These are phyloP conservation scores for Petromus typicus DNA, from an alignment of 2,113 vertebrate genomes.

Conservation along the genomic window DNA sequence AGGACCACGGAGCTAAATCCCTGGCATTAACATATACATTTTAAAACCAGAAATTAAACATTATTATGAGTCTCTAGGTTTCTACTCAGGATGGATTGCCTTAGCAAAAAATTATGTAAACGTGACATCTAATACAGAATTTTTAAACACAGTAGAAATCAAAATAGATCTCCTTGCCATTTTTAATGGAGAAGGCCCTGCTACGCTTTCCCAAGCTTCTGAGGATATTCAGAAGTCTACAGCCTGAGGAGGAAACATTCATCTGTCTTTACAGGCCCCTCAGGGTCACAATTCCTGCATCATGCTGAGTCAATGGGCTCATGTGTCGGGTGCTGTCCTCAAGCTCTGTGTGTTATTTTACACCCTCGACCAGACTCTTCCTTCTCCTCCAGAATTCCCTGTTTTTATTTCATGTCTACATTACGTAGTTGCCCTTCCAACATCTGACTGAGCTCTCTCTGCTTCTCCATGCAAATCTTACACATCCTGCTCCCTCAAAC, in stretches of 20 bases:
- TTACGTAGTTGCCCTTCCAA: background rate
- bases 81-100: background rate
- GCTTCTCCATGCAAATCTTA: background rate
- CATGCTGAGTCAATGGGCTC: background rate
- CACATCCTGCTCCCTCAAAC: background rate
- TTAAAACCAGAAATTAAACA: constrained; percentile 1
- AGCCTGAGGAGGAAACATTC: background rate
- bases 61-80: background rate
- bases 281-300: background rate
- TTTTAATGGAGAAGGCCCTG: background rate
- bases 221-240: background rate
- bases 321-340: background rate
- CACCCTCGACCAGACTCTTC: background rate
- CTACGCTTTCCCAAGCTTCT: background rate
- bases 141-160: background rate
- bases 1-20: no score
- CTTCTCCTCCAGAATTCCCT: background rate
- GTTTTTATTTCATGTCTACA: background rate
- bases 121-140: background rate
- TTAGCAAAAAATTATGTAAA: background rate
- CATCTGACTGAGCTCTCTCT: background rate
- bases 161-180: background rate
- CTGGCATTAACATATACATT: background rate
- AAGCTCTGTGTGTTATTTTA: background rate
- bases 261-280: background rate